Evolutionary conservation across 2,113 vertebrate species (phyloP), one percentile per base, ranked within the genome.

Genomic region (Falcunculus frontatus): DNA sequence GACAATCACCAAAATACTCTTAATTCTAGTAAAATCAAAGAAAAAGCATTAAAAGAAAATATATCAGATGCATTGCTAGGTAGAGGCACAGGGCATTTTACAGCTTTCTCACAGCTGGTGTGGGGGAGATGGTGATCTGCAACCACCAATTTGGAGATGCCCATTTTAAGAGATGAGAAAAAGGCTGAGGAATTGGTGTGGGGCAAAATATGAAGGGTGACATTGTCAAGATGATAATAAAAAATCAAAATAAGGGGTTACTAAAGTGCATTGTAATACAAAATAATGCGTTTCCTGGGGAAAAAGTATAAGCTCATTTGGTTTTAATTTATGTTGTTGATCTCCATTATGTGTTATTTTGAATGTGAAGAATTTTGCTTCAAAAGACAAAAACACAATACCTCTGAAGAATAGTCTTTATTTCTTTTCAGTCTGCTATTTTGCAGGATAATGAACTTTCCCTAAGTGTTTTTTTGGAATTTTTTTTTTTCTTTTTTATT

Each of bases 401-500:
- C 44, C 59, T 78, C 22, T 33, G 84, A 87, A 57, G 23, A 73
- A 11, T 29, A 60, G 27, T 26, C 20, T 56, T 57, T 49, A 26
- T 49, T 87, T 69, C 26, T 75, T 75, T 53, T 11, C 59, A 57
- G 59, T 37, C 35, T 77, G 55, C 46, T 76, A 2, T 84, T 86
- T 91, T 62, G 12, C 53, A 89, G 19, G 32, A 33, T 46, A 68
- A 32, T 33, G 32, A 37, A 47, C 10, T 52, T 91, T 68, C 23
- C 1, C 1, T 18, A 16, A 29, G 5, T 33, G 6, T 16, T 10
- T 42, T 39, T 39, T 21, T 76, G 25, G 33, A 0, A 2, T 18
- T 37, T n/a, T 27, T 44, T 72, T 25, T n/a, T n/a, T n/a, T n/a
- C n/a, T n/a, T n/a, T n/a, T n/a, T n/a, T n/a, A n/a, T n/a, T n/a